Evolutionary conservation across 1,140 invertebrate genomes (phyloP).

Genomic region (Penaeus vannamei): DNA sequence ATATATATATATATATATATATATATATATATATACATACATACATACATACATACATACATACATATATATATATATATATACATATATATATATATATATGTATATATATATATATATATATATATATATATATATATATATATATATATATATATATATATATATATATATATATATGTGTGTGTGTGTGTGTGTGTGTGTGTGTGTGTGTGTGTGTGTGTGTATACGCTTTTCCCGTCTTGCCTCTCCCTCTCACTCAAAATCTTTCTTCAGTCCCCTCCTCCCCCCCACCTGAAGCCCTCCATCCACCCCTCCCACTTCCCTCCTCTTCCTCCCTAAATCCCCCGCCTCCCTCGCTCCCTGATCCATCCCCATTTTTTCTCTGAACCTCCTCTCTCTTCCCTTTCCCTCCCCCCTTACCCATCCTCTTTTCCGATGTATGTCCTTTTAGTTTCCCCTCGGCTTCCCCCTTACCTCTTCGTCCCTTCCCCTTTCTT

Average conservation of each 20-base stretch:
- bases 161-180: slow-evolving; percentile 18
- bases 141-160: too few relatives aligned
- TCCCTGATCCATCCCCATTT: not conserved
- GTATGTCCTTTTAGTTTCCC: not conserved
- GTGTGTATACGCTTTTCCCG: not conserved
- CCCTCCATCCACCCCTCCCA: not conserved
- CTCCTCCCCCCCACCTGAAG: not conserved
- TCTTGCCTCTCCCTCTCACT: slow-evolving; percentile 39
- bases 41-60: too few relatives aligned
- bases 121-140: too few relatives aligned
- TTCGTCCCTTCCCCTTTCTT: not conserved
- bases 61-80: too few relatives aligned
- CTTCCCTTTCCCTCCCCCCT: not conserved
- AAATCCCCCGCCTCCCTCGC: not conserved
- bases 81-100: too few relatives aligned
- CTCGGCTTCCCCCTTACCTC: not conserved
- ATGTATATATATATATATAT: too few relatives aligned
- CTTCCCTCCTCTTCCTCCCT: not conserved
- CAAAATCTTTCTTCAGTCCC: not conserved
- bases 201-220: slow-evolving; percentile 4
- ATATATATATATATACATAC: too few relatives aligned
- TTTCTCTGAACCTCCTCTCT: not conserved
- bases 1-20: too few relatives aligned
- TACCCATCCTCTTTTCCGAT: not conserved
- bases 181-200: not conserved